Evolutionary conservation across 92 coral and sea anemone species (phyloP).

Genomic region (Paragorgia papillata): DNA sequence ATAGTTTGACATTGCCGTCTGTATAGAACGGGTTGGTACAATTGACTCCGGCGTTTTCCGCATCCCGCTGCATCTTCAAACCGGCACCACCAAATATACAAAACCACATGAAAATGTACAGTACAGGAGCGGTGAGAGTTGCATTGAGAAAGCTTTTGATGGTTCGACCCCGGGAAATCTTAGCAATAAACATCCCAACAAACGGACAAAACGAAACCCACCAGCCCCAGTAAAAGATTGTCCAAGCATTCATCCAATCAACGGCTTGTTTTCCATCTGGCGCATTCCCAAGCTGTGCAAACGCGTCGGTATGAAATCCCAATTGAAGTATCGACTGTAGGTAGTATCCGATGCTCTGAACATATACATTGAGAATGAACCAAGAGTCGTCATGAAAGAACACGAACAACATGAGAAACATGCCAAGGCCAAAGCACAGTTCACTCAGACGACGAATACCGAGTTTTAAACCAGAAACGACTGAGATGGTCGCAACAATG

Average conservation of each 20-base stretch:
- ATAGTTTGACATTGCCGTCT: conserved; percentile 52
- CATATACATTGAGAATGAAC: conserved; percentile 22
- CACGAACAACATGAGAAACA: conserved; percentile 24
- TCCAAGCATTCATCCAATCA: conserved; percentile 70
- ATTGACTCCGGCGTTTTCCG: conserved; percentile 58
- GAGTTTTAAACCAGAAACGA: conserved; percentile 16
- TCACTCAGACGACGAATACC: conserved; percentile 33
- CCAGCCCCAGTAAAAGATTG: conserved; percentile 85
- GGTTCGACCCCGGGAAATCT: conserved; percentile 79
- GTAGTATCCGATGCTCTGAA: conserved; percentile 61
- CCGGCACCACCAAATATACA: conserved; percentile 84
- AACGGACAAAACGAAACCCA: conserved; percentile 80
- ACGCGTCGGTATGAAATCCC: conserved; percentile 78
- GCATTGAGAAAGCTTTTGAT: conserved; percentile 67
- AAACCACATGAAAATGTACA: conserved; percentile 82
- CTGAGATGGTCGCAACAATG: conserved; percentile 14
- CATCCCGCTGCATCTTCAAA: conserved; percentile 82
- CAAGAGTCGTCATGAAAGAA: conserved; percentile 22
- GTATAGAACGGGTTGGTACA: conserved; percentile 59
- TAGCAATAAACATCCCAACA: conserved; percentile 77
- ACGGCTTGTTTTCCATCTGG: conserved; percentile 62
- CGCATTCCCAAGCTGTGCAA: conserved; percentile 64
- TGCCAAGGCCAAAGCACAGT: conserved; percentile 20
- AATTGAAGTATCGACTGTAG: conserved; percentile 79
- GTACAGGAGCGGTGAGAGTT: conserved; percentile 69